Conservation (phyloP, 2,888 invertebrate species). For the Ophioninae sp. region DNA sequence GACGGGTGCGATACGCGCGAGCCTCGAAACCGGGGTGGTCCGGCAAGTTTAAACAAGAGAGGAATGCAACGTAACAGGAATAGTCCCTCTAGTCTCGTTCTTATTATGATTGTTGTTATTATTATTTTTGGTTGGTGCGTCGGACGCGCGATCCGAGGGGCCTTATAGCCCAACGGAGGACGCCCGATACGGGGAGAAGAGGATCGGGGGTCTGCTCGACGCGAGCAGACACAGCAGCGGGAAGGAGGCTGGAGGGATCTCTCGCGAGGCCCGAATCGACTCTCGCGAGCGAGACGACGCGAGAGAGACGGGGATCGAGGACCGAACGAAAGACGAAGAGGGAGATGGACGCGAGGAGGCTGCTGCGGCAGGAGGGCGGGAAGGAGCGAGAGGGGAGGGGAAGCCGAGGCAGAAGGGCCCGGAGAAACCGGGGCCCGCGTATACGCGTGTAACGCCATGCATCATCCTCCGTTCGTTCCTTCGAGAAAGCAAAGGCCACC, state of each 20-base stretch:
- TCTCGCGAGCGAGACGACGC: slow-evolving; percentile 39
- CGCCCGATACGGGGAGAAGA: slow-evolving; percentile 56
- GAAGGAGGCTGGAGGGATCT: slow-evolving; percentile 61
- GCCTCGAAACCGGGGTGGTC: slow-evolving; percentile 78
- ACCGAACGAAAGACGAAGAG: slow-evolving; percentile 55
- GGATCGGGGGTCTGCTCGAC: slow-evolving; percentile 53
- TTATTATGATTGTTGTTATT: slow-evolving; percentile 73
- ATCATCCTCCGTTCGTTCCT: slow-evolving; percentile 78
- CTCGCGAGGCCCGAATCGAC: slow-evolving; percentile 42
- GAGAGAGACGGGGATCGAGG: slow-evolving; percentile 60
- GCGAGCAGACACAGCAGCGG: slow-evolving; percentile 57
- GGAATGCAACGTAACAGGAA: slow-evolving; percentile 80
- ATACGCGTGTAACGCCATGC: slow-evolving; percentile 80
- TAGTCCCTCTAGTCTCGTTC: slow-evolving; percentile 77
- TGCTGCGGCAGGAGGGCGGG: slow-evolving; percentile 56
- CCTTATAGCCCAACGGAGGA: slow-evolving; percentile 72
- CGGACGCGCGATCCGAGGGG: slow-evolving; percentile 62
- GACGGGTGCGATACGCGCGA: slow-evolving; percentile 73
- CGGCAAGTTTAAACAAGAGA: slow-evolving; percentile 77
- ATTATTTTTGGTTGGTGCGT: slow-evolving; percentile 73
- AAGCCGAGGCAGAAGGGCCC: slow-evolving; percentile 60
- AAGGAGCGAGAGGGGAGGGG: slow-evolving; percentile 47
- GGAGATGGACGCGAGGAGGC: slow-evolving; percentile 40
- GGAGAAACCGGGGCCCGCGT: slow-evolving; percentile 69
- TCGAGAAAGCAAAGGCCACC: slow-evolving; percentile 80